A percentile compares a stretch with the other conserved stretches of the same genome.
Conservation (phyloP, 2,888 invertebrate species). For the Agrotis exclamationis region DNA sequence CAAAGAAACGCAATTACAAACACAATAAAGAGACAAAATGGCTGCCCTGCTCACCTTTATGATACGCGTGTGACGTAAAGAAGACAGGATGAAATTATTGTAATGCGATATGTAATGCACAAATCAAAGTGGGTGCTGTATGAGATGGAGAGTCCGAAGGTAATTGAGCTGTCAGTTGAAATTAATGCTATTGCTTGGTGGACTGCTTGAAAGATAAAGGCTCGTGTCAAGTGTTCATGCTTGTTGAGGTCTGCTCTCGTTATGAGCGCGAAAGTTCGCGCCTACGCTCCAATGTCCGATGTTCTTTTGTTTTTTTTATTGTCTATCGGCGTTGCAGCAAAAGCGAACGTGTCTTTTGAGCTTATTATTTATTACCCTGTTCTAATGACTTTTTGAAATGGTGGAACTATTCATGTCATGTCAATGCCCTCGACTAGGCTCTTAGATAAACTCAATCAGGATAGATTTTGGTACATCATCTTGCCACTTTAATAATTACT, state of each 20-base stretch:
- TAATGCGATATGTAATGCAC: constrained; percentile 71
- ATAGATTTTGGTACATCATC: too few species aligned
- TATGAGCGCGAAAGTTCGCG: constrained; percentile 60
- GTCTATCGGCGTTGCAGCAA: neutral
- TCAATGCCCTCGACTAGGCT: too few species aligned
- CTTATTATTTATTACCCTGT: constrained; percentile 5
- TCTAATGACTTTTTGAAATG: too few species aligned
- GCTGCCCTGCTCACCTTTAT: constrained; percentile 66
- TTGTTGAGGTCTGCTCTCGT: constrained; percentile 64
- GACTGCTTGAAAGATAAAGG: constrained; percentile 60
- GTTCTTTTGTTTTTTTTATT: constrained; percentile 25
- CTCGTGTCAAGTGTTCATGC: constrained; percentile 75
- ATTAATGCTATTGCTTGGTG: constrained; percentile 82
- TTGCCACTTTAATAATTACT: too few species aligned
- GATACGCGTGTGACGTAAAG: constrained; percentile 73
- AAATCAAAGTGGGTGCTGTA: constrained; percentile 70
- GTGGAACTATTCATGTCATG: too few species aligned
- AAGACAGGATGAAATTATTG: constrained; percentile 75
- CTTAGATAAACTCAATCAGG: too few species aligned
- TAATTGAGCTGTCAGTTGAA: constrained; percentile 87
- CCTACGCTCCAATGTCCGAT: constrained; percentile 23
- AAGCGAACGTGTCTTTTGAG: constrained; percentile 3
- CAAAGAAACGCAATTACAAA: constrained; percentile 74
- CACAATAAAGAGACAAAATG: constrained; percentile 71
- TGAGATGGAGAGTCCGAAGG: constrained; percentile 64